Evolutionary conservation across 2,888 invertebrate genomes (phyloP).

Genomic region (Tipula helvola): DNA sequence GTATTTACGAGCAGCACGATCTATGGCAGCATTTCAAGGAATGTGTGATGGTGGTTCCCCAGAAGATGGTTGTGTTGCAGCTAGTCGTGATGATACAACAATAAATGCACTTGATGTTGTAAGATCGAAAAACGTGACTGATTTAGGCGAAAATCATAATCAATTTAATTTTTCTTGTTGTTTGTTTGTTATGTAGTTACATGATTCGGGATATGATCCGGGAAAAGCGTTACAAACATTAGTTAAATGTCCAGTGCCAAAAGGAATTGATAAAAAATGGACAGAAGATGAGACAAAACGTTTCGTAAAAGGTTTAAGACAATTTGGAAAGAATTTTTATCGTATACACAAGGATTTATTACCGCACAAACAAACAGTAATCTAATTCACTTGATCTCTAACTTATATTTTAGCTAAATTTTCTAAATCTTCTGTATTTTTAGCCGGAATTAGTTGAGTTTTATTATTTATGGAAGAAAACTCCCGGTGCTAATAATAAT

Average conservation of each 20-base stretch:
- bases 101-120: conserved; percentile 92
- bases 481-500: conserved; percentile 93
- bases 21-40: conserved; percentile 95
- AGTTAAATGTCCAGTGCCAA: conserved; percentile 93
- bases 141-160: neutral
- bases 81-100: conserved; percentile 93
- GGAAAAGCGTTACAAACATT: conserved; percentile 91
- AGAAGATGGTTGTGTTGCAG: conserved; percentile 94
- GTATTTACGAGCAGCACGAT: conserved; percentile 93
- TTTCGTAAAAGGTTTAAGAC: conserved; percentile 95
- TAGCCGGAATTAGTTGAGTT: conserved; percentile 93
- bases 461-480: conserved; percentile 99
- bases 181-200: conserved; percentile 48
- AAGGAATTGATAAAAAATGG: conserved; percentile 97
- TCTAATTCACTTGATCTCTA: conserved; percentile 20
- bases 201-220: conserved; percentile 93
- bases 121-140: conserved; percentile 25
- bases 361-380: conserved; percentile 90
- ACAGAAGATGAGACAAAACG: conserved; percentile 95
- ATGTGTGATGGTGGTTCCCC: conserved; percentile 98
- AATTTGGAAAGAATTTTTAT: conserved; percentile 98
- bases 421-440: conserved; percentile 8
- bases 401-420: conserved; percentile 4
- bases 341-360: conserved; percentile 92
- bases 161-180: conserved; percentile 13